Evolutionary conservation across 2,797 vertebrate species (phyloP), one percentile per base, ranked within the genome.

Genomic region (Sebastolobus altivelis): DNA sequence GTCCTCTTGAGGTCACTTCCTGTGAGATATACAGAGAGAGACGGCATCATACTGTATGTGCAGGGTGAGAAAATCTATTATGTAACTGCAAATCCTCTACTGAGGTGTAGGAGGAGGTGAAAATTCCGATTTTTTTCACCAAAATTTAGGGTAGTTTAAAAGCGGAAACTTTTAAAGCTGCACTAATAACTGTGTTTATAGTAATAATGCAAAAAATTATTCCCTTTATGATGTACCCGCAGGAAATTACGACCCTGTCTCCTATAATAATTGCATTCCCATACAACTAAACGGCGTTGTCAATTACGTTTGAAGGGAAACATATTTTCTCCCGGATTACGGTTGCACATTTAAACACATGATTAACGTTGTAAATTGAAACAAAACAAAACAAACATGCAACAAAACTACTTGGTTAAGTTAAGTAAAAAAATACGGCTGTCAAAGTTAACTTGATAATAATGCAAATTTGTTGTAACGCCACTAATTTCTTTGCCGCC

Each of bases 1-100:
- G 35, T 66, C 66, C 55, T 72, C 43, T 62, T 54, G 35, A 61
- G 55, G 4, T 88, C 82, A 91, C 76, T 90, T 90, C 80, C 89
- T 92, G 77, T 3, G 62, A 82, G 35, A 65, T 16, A 49, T 31
- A 65, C 3, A 31, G 16, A 66, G 9, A 38, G 8, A 37, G 25
- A 76, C 0, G 16, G 11, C 18, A 7, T 49, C 60, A 63, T 29
- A 12, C 46, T 49, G 16, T 52, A n/a, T 16, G 40, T 72, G 22
- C 1, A 11, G 4, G 25, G 6, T 37, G 5, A 56, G 12, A 27
- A 38, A 58, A 38, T 56, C 22, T 35, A 9, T 52, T 13, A 52
- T 8, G 3, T 29, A 37, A 55, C 31, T 4, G 27, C 11, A 33
- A 37, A 69, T 46, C 13, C 18, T 54, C 27, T 3, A 7, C 27